Conservation (phyloP, 2,113 vertebrate genomes). For the Hiodon tergisus region DNA sequence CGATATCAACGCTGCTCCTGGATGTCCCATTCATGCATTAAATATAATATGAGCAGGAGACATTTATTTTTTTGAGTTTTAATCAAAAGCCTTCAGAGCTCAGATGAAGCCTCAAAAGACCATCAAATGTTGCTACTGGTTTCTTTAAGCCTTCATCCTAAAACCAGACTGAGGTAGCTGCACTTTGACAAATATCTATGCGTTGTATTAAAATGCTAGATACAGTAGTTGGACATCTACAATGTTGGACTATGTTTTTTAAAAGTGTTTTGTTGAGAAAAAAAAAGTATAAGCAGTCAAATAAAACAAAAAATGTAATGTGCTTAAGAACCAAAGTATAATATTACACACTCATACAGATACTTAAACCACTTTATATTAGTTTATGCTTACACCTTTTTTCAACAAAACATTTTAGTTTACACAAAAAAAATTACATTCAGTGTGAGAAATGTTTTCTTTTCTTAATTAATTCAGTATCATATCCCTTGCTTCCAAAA, state of each 20-base stretch:
- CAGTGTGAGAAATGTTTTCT: constrained; percentile 35
- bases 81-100: neutral
- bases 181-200: too few relatives aligned
- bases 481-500: constrained; percentile 22
- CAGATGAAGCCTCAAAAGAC: too few relatives aligned
- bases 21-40: constrained; percentile 37
- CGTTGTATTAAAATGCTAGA: too few relatives aligned
- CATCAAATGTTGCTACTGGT: constrained; percentile 51
- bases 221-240: too few relatives aligned
- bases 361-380: neutral
- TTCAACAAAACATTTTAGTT: constrained; percentile 35
- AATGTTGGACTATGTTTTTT: too few relatives aligned
- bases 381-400: neutral
- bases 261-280: constrained; percentile 49
- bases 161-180: too few relatives aligned
- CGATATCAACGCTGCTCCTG: constrained; percentile 51
- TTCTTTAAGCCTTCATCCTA: too few relatives aligned
- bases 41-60: neutral
- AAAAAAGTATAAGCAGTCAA: neutral
- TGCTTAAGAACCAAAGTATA: too few relatives aligned
- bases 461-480: constrained; percentile 45
- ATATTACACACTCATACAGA: neutral
- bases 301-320: too few relatives aligned
- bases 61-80: neutral
- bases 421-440: constrained; percentile 29